phyloP scores from a whole-genome alignment of 2,113 vertebrate genomes.

The Dasyornis broadbenti region DNA sequence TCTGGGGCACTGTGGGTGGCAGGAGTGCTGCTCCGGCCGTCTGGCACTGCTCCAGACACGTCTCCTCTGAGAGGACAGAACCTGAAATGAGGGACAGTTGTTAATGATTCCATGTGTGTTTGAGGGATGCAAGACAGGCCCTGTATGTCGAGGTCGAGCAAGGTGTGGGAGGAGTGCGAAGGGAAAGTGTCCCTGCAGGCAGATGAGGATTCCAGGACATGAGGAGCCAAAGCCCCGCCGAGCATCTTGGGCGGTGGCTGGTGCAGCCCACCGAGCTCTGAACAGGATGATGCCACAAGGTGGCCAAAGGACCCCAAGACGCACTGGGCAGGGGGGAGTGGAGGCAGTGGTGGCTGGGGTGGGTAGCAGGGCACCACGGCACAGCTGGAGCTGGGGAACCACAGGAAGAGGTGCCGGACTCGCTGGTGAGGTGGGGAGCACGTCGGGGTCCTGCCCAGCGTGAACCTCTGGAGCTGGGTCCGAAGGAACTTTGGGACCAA shows the following conservation, averaged over 20 bases:
- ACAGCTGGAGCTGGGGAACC: no score
- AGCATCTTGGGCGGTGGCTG: accelerated
- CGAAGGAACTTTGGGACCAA: not conserved
- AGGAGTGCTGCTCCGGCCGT: not conserved
- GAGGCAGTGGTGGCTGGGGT: not conserved
- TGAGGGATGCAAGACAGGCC: not conserved
- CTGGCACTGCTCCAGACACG: not conserved
- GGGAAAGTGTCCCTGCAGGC: not conserved
- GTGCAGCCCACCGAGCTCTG: not conserved
- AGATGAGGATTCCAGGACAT: not conserved
- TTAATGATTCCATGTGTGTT: not conserved
- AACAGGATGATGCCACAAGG: not conserved
- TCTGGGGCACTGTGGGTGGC: not conserved
- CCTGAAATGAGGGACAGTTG: not conserved
- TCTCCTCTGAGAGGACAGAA: not conserved
- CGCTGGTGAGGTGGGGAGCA: not conserved
- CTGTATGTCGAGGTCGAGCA: accelerated
- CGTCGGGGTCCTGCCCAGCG: not conserved
- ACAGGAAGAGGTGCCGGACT: accelerated
- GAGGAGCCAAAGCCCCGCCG: not conserved
- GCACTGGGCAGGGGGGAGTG: not conserved
- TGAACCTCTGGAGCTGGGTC: not conserved
- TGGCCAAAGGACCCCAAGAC: accelerated
- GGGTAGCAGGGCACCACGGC: not conserved
- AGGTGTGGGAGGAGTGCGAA: accelerated